Evolutionary conservation across 2,113 vertebrate species (phyloP).

Genomic region (Ictalurus furcatus): DNA sequence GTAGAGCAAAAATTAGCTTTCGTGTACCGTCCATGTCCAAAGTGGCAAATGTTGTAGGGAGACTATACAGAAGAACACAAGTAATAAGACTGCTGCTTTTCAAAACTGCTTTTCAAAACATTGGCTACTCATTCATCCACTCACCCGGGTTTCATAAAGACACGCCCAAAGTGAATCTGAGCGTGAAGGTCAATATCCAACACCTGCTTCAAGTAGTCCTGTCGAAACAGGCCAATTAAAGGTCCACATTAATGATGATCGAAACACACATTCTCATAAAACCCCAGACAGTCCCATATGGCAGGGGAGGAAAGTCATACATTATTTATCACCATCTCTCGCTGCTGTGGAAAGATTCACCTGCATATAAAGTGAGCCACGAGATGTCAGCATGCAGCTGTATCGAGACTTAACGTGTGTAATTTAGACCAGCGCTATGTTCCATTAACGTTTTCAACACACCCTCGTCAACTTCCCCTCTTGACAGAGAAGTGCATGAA

Average conservation of each 20-base stretch:
- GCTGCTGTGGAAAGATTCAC: slow-evolving; percentile 10
- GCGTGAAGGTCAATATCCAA: slow-evolving; percentile 99
- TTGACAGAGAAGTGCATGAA: not conserved
- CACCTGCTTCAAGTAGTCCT: slow-evolving; percentile 99
- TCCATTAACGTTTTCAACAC: not conserved
- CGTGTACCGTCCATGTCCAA: slow-evolving; percentile 96
- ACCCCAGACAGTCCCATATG: slow-evolving; percentile 21
- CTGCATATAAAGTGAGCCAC: slow-evolving; percentile 48
- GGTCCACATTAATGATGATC: slow-evolving; percentile 31
- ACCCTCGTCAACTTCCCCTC: not conserved
- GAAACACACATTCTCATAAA: slow-evolving; percentile 28
- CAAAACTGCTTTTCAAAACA: not conserved
- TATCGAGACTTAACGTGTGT: not conserved
- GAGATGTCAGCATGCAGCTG: slow-evolving; percentile 63
- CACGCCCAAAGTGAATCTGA: slow-evolving; percentile 98
- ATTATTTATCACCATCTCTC: slow-evolving; percentile 36
- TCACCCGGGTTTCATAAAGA: slow-evolving; percentile 99
- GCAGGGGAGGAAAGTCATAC: not conserved
- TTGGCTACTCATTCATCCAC: slow-evolving; percentile 46
- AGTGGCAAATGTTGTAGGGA: slow-evolving; percentile 98
- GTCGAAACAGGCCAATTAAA: slow-evolving; percentile 58
- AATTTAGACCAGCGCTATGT: not conserved
- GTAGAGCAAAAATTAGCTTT: slow-evolving; percentile 99
- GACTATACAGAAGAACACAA: slow-evolving; percentile 68
- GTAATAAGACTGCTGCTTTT: slow-evolving; percentile 21